Conservation (phyloP, 2,797 vertebrate species). For the Silurus lanzhouensis region DNA sequence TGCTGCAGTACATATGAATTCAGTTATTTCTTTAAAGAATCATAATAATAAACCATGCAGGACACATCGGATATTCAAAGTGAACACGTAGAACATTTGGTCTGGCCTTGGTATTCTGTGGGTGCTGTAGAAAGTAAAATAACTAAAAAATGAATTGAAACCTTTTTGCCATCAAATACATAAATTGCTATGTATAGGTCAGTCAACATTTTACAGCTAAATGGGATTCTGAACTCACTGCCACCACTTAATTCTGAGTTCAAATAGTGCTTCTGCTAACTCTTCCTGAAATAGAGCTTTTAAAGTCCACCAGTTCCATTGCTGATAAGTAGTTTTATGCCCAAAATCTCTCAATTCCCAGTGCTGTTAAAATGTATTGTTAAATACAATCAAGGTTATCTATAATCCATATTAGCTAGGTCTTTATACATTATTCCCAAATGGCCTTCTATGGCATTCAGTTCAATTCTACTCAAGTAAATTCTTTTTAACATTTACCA, state of each 20-base stretch:
- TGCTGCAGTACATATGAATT: background rate
- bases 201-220: constrained; percentile 41
- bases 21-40: constrained; percentile 43
- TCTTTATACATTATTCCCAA: background rate
- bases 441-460: background rate
- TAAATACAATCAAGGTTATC: background rate
- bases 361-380: background rate
- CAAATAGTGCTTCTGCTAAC: constrained; percentile 34
- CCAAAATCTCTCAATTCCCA: background rate
- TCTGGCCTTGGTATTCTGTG: constrained; percentile 53
- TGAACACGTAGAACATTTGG: constrained; percentile 56
- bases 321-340: background rate
- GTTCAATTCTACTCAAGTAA: background rate
- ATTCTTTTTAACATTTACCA: background rate
- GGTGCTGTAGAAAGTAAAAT: constrained; percentile 59
- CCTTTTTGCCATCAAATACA: constrained; percentile 48
- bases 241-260: constrained; percentile 16
- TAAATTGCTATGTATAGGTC: constrained; percentile 47
- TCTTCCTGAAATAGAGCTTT: background rate
- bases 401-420: background rate
- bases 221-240: constrained; percentile 23
- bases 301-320: constrained; percentile 16
- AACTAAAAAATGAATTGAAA: constrained; percentile 45
- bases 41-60: constrained; percentile 48
- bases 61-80: constrained; percentile 67